These are phyloP conservation scores for Hydraecia micacea DNA, from an alignment of 2,888 invertebrate genomes.

Conservation along the genomic window DNA sequence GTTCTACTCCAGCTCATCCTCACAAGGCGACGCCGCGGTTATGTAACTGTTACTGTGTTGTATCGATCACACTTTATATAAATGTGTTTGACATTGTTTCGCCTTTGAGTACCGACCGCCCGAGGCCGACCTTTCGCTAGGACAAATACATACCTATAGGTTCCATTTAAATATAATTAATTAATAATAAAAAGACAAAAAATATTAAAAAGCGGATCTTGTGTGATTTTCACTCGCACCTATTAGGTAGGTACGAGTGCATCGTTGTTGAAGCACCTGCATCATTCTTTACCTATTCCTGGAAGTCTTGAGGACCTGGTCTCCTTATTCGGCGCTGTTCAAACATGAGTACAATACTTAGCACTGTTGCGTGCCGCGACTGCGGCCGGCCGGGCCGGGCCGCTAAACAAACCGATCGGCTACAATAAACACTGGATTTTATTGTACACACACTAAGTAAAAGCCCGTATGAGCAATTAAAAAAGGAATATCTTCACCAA, in stretches of 20 bases:
- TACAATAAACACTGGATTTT: conserved; percentile 63
- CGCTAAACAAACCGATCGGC: conserved; percentile 51
- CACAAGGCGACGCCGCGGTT: conserved; percentile 33
- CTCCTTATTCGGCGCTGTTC: not conserved
- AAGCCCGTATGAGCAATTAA: conserved; percentile 63
- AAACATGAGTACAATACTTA: conserved; percentile 6
- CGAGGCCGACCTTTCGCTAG: conserved; percentile 40
- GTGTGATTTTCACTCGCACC: not conserved
- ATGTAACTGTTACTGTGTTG: conserved; percentile 37
- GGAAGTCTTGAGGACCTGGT: conserved; percentile 1
- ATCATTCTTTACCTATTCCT: not conserved
- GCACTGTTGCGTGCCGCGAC: not conserved
- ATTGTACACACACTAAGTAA: conserved; percentile 63
- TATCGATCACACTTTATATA: conserved; percentile 12
- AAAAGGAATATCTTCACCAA: conserved; percentile 64
- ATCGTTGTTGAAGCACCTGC: conserved; percentile 1
- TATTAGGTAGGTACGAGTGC: not conserved
- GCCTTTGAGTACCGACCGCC: conserved; percentile 40
- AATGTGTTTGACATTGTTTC: conserved; percentile 54
- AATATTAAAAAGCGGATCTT: not conserved
- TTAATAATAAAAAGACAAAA: not conserved
- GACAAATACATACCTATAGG: conserved; percentile 12
- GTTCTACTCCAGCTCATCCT: conserved; percentile 49
- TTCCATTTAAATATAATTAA: not conserved
- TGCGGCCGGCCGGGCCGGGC: not conserved